Percentiles rank a stretch among this genome's conserved stretches.
These are phyloP conservation scores for Cotesia congregata DNA, from an alignment of 2,888 invertebrate species.

Conservation along the genomic window DNA sequence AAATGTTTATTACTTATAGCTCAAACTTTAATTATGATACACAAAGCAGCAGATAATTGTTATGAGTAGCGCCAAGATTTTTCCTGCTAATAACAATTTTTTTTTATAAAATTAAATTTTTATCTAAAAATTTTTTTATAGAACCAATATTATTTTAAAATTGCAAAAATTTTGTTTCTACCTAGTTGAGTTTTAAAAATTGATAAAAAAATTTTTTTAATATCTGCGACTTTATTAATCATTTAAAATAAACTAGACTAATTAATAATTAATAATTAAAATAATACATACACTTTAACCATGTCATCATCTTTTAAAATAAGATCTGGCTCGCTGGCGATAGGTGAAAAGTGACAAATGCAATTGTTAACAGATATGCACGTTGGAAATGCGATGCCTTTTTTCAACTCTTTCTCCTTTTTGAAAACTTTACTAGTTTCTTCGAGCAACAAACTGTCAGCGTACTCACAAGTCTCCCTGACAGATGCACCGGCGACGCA, in stretches of 20 bases:
- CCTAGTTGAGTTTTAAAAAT: too few species aligned
- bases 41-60: too few species aligned
- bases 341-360: slow-evolving; percentile 98
- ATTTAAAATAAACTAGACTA: not conserved
- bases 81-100: too few species aligned
- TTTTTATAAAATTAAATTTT: too few species aligned
- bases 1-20: not conserved
- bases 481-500: slow-evolving; percentile 91
- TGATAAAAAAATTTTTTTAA: not conserved
- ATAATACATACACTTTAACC: slow-evolving; percentile 93
- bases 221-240: not conserved
- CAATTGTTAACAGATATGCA: slow-evolving; percentile 99
- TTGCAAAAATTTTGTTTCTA: too few species aligned
- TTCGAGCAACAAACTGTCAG: slow-evolving; percentile 88
- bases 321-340: slow-evolving; percentile 91
- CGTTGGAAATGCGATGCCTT: slow-evolving; percentile 99
- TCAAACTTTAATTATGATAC: too few species aligned
- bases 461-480: slow-evolving; percentile 91
- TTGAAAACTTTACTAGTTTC: slow-evolving; percentile 98
- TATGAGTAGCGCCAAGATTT: too few species aligned
- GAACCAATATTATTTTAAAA: too few species aligned
- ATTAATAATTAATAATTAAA: slow-evolving; percentile 6
- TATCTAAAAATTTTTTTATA: too few species aligned
- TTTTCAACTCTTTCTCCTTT: slow-evolving; percentile 97
- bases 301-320: slow-evolving; percentile 91